A percentile compares a stretch with the other conserved stretches of the same genome.
These are phyloP conservation scores for Falco punctatus DNA, from an alignment of 2,113 vertebrate species.

Conservation along the genomic window DNA sequence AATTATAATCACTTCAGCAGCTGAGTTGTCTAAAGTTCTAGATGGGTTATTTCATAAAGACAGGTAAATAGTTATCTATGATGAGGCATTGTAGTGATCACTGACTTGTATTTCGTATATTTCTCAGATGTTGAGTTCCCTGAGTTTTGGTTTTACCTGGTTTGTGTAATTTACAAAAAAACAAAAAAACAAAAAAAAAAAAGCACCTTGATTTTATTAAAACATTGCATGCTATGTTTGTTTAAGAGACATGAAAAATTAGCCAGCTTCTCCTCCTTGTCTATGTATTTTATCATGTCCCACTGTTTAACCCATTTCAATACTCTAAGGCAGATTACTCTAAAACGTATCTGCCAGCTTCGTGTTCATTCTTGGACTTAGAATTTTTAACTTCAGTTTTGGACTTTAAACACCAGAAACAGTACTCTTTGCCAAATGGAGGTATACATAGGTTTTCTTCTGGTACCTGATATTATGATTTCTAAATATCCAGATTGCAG, in stretches of 20 bases:
- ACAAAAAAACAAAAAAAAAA: not conserved
- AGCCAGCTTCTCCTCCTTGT: not conserved
- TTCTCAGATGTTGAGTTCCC: not conserved
- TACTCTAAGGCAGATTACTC: not conserved
- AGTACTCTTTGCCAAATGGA: not conserved
- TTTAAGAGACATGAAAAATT: not conserved
- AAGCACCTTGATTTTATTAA: not conserved
- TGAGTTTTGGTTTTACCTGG: not conserved
- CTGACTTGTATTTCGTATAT: not conserved
- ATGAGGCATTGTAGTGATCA: not conserved
- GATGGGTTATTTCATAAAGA: not conserved
- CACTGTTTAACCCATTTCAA: not conserved
- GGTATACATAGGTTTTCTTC: not conserved
- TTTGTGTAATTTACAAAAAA: not conserved
- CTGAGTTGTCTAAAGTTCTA: not conserved
- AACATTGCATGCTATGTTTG: fast-evolving
- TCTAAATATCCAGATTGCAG: not conserved
- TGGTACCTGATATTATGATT: not conserved
- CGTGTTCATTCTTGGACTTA: not conserved
- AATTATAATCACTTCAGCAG: not conserved
- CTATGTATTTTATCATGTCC: not conserved
- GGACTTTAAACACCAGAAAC: not conserved
- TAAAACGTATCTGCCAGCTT: not conserved
- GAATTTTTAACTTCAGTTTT: not conserved
- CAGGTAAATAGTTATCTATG: not conserved